Evolutionary conservation across 2,797 vertebrate species (phyloP), one percentile per base, ranked within the genome.

Genomic region (Crax fasciolata): DNA sequence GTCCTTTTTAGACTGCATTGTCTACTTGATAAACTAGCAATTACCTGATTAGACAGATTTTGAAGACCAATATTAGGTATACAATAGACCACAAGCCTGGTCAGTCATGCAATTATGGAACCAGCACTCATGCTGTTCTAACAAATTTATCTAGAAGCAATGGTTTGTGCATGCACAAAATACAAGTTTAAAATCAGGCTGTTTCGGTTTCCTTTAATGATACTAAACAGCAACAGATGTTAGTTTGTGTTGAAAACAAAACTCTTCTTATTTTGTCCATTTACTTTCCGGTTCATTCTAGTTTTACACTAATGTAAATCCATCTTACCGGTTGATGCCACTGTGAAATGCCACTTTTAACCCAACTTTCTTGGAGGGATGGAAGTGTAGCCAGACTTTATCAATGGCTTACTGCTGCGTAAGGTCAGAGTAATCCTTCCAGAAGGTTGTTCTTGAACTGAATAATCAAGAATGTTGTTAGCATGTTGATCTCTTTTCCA

Each of bases 31-130:
- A 95, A 97, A 95, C 90, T 93, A 96, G 90, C 80, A 98, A 97
- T 97, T 97, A 96, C 72, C 90, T 95, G 66, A 97, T 98, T 93
- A 97, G 79, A 93, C 94, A 95, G 91, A 95, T 67, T 91, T 92
- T 91, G 82, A 70, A 95, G 94, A 89, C 74, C 92, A 76, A 58
- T 92, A 95, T 96, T 96, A 95, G 93, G 72, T 95, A 86, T 44
- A 93, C 67, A 96, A 92, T 93, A 96, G 82, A 94, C 79, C 88
- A 96, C 87, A 95, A 97, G 68, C 91, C 91, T 84, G 81, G 81
- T 96, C 92, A 89, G 61, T 80, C 14, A 6, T 91, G 58, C 93
- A 97, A 88, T 96, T 97, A 95, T 61, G 83, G 63, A 95, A 90
- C 66, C 72, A 96, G 66, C 76, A 89, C 30, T 97, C 93, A 82